Evolutionary conservation across 2,888 invertebrate genomes (phyloP), one percentile per base, ranked within the genome.

Genomic region (Oscheius onirici): DNA sequence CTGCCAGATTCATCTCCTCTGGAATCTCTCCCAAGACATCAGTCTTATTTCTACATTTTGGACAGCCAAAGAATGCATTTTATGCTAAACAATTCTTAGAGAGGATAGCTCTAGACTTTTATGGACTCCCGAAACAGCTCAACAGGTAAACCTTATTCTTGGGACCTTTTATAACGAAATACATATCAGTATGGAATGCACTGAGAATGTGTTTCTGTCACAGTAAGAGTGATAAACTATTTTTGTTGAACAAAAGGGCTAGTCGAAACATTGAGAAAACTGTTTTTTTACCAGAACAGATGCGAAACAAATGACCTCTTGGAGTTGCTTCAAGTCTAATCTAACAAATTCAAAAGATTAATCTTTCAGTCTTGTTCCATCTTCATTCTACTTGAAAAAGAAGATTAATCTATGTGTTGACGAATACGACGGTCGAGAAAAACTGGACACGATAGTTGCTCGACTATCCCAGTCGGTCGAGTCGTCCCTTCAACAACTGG

Each of bases 41-140:
- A 13, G 41, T 69, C 26, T 20, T 69, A 0, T 60, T 69, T 49
- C 60, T 58, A 15, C 69, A 69, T 28, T 69, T 69, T 26, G 58
- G 82, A 6, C 81, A 81, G 63, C 84, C 84, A 6, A 72, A 81
- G 66, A 81, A 79, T 24, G 77, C 78, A 20, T 84, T 76, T 63
- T 83, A 83, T 58, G 81, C 82, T 1, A 71, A 73, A 22, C 73
- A 79, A 51, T 76, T 78, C 55, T 57, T 81, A 34, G 49, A 60
- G 34, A 67, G 67, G 17, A 55, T 69, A 26, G 63, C 77, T 1
- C 52, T 67, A 11, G 66, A 69, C 24, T 71, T 60, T 22, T 72
- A 73, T 49, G 52, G 66, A 34, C 2, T 81, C 13, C 80, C 82
- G 1, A 20, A 51, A 10, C 55, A 71, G 40, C 43, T 76, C 24